Evolutionary conservation across 2,888 invertebrate species (phyloP), one percentile per base, ranked within the genome.

Genomic region (Cancer borealis): DNA sequence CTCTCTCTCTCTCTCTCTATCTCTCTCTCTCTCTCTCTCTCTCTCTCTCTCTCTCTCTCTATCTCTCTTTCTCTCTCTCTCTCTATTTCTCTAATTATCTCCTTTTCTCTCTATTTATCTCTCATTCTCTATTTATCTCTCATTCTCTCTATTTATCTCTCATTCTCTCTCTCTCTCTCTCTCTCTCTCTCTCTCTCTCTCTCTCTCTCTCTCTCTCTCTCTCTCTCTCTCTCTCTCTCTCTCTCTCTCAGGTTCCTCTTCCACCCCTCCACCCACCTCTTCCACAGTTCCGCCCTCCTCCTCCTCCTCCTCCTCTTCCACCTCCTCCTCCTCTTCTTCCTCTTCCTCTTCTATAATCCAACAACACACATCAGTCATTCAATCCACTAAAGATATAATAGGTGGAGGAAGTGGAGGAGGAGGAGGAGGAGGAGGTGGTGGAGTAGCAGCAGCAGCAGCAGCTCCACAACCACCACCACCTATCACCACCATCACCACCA

Each of bases 281-380:
- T 3, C 45, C 21, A 46, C 91, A 91, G 60, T 49, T 88, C 92
- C 49, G 17, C 49, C 87, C 2, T 79, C 92, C 30, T 60, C 94
- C 90, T 91, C 94, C 21, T 88, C 94, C 6, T 88, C 79, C 10
- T 3, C 79, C 6, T 10, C 79, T 10, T 79, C 79, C 30, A 30
- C 79, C 93, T 89, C 90, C 46, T 90, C 92, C 17, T 73, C 92
- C 49, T 91, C 93, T 45, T 49, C 79, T 79, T 79, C 88, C 5
- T 84, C 92, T 39, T 88, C 94, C 91, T 91, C 94, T 17, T 91
- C 94, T 3, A 91, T 94, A 54, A 93, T 94, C 10, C 93, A 93
- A 91, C 95, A 95, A 90, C 98, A 98, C 97, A 98, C 98, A 88
- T 98, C 98, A 96, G 98, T 98, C 93, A 98, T 98, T 96, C 98